phyloP scores from a whole-genome alignment of 2,797 vertebrate genomes.

The Aulostomus chinensis region DNA sequence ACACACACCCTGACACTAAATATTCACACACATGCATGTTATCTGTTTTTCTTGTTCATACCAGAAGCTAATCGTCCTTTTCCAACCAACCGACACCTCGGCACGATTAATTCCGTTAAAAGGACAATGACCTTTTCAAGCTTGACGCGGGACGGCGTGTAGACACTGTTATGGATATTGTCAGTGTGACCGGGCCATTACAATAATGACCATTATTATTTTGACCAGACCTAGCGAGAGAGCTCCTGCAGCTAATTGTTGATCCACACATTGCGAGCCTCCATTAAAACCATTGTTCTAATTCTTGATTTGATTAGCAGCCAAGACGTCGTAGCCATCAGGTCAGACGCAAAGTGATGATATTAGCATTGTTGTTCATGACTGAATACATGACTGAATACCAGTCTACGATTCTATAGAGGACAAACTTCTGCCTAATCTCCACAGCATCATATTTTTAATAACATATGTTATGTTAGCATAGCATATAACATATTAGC shows the following conservation, averaged over 20 bases:
- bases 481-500: too few relatives aligned
- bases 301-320: too few relatives aligned
- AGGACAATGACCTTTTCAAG: constrained; percentile 32
- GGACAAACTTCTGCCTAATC: too few relatives aligned
- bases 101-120: constrained; percentile 45
- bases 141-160: constrained; percentile 18
- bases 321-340: too few relatives aligned
- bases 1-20: constrained; percentile 10
- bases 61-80: too few relatives aligned
- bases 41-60: constrained; percentile 7
- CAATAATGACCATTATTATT: constrained; percentile 43
- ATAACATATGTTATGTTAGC: too few relatives aligned
- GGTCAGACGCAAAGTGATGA: too few relatives aligned
- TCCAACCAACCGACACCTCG: neutral
- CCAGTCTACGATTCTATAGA: too few relatives aligned
- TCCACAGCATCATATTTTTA: too few relatives aligned
- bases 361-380: too few relatives aligned
- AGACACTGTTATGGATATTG: constrained; percentile 46
- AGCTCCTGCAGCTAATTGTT: constrained; percentile 21
- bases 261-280: constrained; percentile 46
- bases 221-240: constrained; percentile 13
- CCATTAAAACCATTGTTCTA: too few relatives aligned
- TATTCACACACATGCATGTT: neutral
- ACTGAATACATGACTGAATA: too few relatives aligned
- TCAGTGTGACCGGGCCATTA: constrained; percentile 37